phyloP scores from a whole-genome alignment of 2,113 vertebrate genomes.

The Hirundichthys speculiger region DNA sequence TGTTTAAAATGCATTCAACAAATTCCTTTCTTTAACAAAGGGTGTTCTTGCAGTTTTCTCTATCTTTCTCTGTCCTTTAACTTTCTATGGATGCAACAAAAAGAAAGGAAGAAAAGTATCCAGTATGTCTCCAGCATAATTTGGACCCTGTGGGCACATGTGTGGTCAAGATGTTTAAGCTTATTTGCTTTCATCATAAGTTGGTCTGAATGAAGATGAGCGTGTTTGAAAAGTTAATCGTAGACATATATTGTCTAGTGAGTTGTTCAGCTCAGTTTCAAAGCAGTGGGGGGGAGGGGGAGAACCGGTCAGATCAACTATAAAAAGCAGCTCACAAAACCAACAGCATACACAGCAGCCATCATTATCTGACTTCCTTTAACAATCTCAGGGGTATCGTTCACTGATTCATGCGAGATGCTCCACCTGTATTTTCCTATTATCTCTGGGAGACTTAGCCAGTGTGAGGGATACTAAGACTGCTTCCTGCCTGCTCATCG shows the following conservation, averaged over 20 bases:
- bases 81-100: constrained; percentile 7
- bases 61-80: not conserved
- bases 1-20: not conserved
- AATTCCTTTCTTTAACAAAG: constrained; percentile 1
- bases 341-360: not conserved
- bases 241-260: not conserved
- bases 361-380: constrained; percentile 20
- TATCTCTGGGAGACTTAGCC: not conserved
- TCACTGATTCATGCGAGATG: not conserved
- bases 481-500: constrained; percentile 1
- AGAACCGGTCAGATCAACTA: constrained; percentile 22
- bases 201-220: not conserved
- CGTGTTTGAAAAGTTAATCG: constrained; percentile 13
- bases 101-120: not conserved
- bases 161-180: no score
- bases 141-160: constrained; percentile 16
- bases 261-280: constrained; percentile 32
- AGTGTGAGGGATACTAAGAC: not conserved
- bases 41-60: not conserved
- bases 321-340: constrained; percentile 17
- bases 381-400: not conserved
- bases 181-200: no score
- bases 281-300: constrained; percentile 24
- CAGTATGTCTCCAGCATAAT: constrained; percentile 1
- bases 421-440: constrained; percentile 1